Evolutionary conservation across 1,140 invertebrate genomes (phyloP), one percentile per base, ranked within the genome.

Genomic region (Stratiolaelaps scimitus): DNA sequence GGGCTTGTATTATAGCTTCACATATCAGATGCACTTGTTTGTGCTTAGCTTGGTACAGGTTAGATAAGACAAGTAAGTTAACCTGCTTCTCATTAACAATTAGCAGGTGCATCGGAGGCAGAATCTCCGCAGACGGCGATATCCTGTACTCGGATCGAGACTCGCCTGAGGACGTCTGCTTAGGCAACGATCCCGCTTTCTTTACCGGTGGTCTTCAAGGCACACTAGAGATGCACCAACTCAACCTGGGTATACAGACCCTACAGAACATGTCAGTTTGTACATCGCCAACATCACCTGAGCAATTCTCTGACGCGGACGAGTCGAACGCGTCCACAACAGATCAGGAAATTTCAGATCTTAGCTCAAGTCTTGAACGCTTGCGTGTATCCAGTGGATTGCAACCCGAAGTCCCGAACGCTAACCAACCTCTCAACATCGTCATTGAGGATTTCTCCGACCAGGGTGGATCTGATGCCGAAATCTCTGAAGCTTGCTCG

Each of bases 371-470:
- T 60, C 53, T 60, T 34, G 53, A 60, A 26, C 26, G 53, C 15
- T 23, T 60, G 53, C 53, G 53, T 10, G 53, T 60, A 17, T 60
- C 53, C 13, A 29, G 23, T 34, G 53, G 53, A 17, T 10, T 60
- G 26, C 53, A 60, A 34, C 53, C 53, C 15, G 53, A 60, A 34
- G 26, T 60, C 26, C 17, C 26, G 4, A 19, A 15, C 23, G 34
- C 26, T 20, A 13, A 26, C 17, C 53, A 60, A 17, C 53, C 53
- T 60, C 53, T 60, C 26, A 60, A 60, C 53, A 60, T 60, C 15
- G 53, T 60, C 15, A 60, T 60, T 23, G 53, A 60, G 20, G 53
- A 60, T 60, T 60, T 60, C 53, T 60, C 53, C 26, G 53, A 60
- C 26, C 53, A 60, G 26, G 53, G 53, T 4, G 53, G 53, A 29